Evolutionary conservation across 2,113 vertebrate genomes (phyloP), one percentile per base, ranked within the genome.

Genomic region (Xenus cinereus): DNA sequence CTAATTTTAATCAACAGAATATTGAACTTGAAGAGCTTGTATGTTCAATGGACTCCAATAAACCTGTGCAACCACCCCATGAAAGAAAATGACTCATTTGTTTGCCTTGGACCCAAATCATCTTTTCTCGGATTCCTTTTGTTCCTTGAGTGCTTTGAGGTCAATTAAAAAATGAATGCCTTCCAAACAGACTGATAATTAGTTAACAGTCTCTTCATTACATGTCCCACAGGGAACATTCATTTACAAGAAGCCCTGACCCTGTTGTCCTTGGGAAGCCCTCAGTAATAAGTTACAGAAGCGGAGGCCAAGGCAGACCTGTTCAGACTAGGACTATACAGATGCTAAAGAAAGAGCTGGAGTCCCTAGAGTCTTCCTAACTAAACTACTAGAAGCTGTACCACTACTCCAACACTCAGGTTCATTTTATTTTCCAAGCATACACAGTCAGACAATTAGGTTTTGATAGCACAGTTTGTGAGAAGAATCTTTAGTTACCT

Each of bases 191-290:
- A 97, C 54, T 53, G 92, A 96, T 97, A 97, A 97, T 97, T 97
- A 96, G 96, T 94, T 98, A 97, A 91, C 85, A 93, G 94, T 91
- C 78, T 83, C 91, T 93, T 96, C 95, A 97, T 98, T 93, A 96
- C 13, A 24, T 27, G 66, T 96, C 93, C 91, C 90, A 84, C 12
- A 63, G 96, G 97, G 85, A 95, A 87, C 84, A 97, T 86, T 96
- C 37, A 96, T 96, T 97, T 95, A 94, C 89, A 94, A 64, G 78
- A 79, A 86, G 76, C 50, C 86, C 71, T 93, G 86, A 91, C 95
- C 89, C 41, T 57, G 72, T n/a, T 95, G 97, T 97, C 94, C 93
- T 98, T 97, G 96, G 96, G 79, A 98, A 98, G 91, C 89, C 93
- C 84, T 97, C 90, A 96, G 84, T 93, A 97, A 93, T 82, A 96